These are phyloP conservation scores for Mus minutoides DNA, from an alignment of 2,797 vertebrate genomes.

Conservation along the genomic window DNA sequence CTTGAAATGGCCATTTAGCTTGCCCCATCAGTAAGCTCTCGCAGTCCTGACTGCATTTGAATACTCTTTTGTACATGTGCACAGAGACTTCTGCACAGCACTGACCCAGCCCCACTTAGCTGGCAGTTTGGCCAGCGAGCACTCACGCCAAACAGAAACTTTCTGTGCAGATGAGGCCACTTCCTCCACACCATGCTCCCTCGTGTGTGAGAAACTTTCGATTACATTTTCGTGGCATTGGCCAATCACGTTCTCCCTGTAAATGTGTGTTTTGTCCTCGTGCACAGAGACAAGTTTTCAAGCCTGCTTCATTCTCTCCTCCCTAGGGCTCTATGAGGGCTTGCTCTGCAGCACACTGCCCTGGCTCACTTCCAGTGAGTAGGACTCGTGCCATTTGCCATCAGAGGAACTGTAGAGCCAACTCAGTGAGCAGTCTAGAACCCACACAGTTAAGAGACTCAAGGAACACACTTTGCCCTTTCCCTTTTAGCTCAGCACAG, in stretches of 20 bases:
- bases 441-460: neutral
- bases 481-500: neutral
- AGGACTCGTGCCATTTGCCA: neutral
- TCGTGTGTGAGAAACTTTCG: neutral
- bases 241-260: neutral
- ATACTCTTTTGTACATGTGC: neutral
- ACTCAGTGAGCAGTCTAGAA: neutral
- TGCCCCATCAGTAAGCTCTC: neutral
- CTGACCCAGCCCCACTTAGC: neutral
- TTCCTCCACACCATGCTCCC: neutral
- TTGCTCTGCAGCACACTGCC: neutral
- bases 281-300: neutral
- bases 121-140: neutral
- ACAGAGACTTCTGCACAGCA: neutral
- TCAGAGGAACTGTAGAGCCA: neutral
- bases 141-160: neutral
- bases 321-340: neutral
- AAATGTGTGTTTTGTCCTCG: neutral
- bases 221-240: neutral
- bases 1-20: neutral
- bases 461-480: neutral
- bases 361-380: neutral
- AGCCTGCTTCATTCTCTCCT: neutral
- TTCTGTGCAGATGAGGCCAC: neutral
- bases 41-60: neutral